Conservation (phyloP, 2,888 invertebrate species). For the Oxystoma pomonae region DNA sequence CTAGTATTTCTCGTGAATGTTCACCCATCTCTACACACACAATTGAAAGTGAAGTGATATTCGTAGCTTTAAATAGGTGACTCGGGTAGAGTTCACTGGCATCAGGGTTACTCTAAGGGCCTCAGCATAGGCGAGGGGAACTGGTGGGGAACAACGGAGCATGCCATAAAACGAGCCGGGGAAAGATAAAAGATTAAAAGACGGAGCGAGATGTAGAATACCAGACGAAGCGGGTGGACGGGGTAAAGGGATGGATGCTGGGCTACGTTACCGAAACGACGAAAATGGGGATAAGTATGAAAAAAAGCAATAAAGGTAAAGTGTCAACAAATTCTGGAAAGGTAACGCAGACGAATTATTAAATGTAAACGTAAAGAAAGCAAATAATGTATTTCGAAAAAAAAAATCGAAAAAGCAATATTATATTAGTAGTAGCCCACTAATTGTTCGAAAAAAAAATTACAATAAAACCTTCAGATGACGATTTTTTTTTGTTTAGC, state of each 20-base stretch:
- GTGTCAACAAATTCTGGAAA: too few species aligned
- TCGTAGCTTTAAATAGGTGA: constrained; percentile 40
- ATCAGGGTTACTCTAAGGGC: constrained; percentile 38
- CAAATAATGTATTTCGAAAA: too few species aligned
- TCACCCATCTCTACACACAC: background rate
- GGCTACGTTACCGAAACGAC: background rate
- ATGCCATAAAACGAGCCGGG: background rate
- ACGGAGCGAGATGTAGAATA: background rate
- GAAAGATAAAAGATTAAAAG: background rate
- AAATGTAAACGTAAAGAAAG: too few species aligned
- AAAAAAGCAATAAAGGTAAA: too few species aligned
- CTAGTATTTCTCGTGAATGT: background rate
- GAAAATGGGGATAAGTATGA: background rate
- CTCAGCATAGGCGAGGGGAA: background rate
- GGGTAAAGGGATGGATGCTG: background rate
- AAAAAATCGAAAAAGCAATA: too few species aligned
- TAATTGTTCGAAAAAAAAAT: too few species aligned
- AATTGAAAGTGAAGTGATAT: constrained; percentile 39
- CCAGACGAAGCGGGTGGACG: background rate
- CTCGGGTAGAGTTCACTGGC: constrained; percentile 39
- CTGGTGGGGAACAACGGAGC: background rate
- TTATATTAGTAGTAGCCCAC: too few species aligned
- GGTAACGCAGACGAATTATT: too few species aligned
- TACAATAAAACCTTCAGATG: too few species aligned
- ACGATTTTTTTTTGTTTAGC: too few species aligned